Percentiles rank a stretch among this genome's conserved stretches.
Conservation (phyloP, 2,888 invertebrate species). For the Stomorhina lunata region DNA sequence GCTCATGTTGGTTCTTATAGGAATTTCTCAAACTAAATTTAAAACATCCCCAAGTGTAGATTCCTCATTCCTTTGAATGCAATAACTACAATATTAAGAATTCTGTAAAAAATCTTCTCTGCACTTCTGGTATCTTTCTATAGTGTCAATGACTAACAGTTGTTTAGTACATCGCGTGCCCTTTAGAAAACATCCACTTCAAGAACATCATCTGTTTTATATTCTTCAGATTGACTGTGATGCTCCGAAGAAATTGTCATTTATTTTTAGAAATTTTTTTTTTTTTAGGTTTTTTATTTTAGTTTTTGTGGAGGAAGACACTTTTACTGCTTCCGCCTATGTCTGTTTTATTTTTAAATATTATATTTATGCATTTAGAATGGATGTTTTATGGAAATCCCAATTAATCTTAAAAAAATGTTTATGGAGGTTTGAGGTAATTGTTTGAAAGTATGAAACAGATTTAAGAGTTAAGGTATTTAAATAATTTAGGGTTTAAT, state of each 20-base stretch:
- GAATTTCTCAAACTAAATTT: conserved; percentile 28
- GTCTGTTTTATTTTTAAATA: conserved; percentile 27
- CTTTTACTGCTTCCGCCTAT: conserved; percentile 34
- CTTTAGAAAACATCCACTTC: conserved; percentile 36
- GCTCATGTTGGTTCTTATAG: background rate
- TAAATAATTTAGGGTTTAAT: background rate
- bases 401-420: background rate
- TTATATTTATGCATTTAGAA: background rate
- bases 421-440: background rate
- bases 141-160: conserved; percentile 35
- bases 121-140: background rate
- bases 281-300: background rate
- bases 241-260: background rate
- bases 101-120: too few species aligned
- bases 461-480: background rate
- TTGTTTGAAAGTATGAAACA: background rate
- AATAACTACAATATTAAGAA: too few species aligned
- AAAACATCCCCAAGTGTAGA: background rate
- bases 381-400: background rate
- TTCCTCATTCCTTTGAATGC: background rate
- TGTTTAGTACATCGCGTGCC: conserved; percentile 50
- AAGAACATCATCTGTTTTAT: conserved; percentile 27
- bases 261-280: conserved; percentile 42
- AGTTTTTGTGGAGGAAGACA: background rate
- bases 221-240: background rate